These are phyloP conservation scores for Patella depressa DNA, from an alignment of 2,888 invertebrate species.

Conservation along the genomic window DNA sequence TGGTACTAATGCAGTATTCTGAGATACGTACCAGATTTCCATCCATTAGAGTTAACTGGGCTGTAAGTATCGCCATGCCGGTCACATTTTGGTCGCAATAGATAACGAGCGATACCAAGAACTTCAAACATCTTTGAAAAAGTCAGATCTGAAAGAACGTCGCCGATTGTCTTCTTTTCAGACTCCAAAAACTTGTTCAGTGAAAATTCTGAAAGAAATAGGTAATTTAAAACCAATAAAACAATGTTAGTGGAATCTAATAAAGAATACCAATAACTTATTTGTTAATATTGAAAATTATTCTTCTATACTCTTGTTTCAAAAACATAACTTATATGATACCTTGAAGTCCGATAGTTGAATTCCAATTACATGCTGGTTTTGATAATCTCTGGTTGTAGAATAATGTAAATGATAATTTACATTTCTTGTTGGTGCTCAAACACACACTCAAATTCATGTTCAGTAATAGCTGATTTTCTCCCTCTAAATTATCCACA, in stretches of 20 bases:
- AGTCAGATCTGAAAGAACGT: constrained; percentile 12
- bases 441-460: constrained; percentile 42
- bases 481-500: constrained; percentile 28
- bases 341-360: constrained; percentile 21
- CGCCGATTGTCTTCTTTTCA: constrained; percentile 8
- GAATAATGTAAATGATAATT: constrained; percentile 20
- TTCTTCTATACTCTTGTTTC: too few species aligned
- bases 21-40: constrained; percentile 40
- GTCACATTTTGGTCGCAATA: constrained; percentile 24
- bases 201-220: constrained; percentile 36
- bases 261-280: too few species aligned
- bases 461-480: constrained; percentile 35
- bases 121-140: constrained; percentile 26
- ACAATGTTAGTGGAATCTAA: too few species aligned
- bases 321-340: neutral
- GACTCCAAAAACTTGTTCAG: constrained; percentile 20
- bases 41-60: constrained; percentile 29
- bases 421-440: constrained; percentile 33
- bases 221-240: neutral
- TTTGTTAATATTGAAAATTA: too few species aligned
- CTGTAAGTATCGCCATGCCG: constrained; percentile 24
- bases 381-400: constrained; percentile 28
- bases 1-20: too few species aligned
- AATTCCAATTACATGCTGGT: constrained; percentile 32
- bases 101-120: constrained; percentile 24